Conservation (phyloP, 2,113 vertebrate species). For the Cariama cristata region DNA sequence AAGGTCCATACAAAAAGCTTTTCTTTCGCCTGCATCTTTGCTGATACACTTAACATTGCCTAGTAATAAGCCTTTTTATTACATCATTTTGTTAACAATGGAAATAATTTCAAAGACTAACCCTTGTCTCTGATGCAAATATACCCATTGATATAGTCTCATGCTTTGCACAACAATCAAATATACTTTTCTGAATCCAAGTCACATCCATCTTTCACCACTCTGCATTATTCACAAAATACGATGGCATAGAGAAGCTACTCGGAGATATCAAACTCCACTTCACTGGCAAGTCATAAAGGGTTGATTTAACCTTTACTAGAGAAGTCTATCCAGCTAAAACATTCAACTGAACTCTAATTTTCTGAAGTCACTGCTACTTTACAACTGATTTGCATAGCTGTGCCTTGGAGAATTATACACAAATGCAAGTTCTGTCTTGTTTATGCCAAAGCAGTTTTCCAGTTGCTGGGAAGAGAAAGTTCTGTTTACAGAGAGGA, state of each 20-base stretch:
- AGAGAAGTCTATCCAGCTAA: not conserved
- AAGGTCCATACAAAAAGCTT: not conserved
- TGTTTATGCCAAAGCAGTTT: conserved; percentile 40
- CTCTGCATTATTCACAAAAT: not conserved
- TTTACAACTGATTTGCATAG: conserved; percentile 48
- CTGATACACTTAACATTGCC: not conserved
- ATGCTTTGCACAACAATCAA: not conserved
- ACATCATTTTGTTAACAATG: not conserved
- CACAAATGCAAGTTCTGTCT: conserved; percentile 48
- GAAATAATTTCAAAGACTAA: not conserved
- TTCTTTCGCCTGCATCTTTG: not conserved
- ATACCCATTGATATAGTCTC: accelerated
- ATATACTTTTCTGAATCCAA: not conserved
- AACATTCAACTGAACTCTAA: not conserved
- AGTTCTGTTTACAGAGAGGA: not conserved
- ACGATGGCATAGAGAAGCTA: not conserved
- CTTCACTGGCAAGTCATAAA: not conserved
- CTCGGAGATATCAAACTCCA: not conserved
- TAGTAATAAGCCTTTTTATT: not conserved
- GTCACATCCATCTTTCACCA: not conserved
- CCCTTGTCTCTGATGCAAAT: not conserved
- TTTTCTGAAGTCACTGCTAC: conserved; percentile 39
- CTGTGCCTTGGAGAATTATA: conserved; percentile 36
- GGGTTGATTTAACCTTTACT: not conserved
- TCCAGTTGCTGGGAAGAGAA: conserved; percentile 43